Percentiles rank a stretch among this genome's conserved stretches.
phyloP scores from a whole-genome alignment of 2,797 vertebrate genomes.

The Diplodus sargus region DNA sequence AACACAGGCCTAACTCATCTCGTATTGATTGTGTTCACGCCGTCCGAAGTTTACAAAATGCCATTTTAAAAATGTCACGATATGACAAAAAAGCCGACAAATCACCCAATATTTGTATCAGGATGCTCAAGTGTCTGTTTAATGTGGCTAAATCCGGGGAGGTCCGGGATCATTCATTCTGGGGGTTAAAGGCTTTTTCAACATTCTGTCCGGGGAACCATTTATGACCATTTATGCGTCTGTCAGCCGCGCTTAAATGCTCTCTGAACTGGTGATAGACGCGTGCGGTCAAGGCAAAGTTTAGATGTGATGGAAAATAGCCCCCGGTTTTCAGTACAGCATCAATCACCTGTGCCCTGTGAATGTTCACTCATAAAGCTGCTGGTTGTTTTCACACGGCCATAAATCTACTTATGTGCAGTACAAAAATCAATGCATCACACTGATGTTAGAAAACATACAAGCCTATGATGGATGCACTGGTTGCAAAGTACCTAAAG shows the following conservation, averaged over 20 bases:
- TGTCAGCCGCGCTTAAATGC: slow-evolving; percentile 72
- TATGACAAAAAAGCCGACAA: slow-evolving; percentile 74
- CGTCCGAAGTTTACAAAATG: slow-evolving; percentile 80
- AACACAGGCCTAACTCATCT: slow-evolving; percentile 75
- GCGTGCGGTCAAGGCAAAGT: slow-evolving; percentile 72
- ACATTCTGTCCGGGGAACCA: slow-evolving; percentile 75
- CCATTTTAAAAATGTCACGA: slow-evolving; percentile 78
- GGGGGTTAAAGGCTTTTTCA: slow-evolving; percentile 75
- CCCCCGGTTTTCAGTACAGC: slow-evolving; percentile 68
- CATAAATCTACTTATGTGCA: slow-evolving; percentile 67
- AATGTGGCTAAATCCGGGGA: slow-evolving; percentile 77
- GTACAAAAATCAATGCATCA: slow-evolving; percentile 72
- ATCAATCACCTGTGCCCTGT: slow-evolving; percentile 79
- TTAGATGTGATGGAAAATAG: slow-evolving; percentile 77
- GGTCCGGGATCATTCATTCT: slow-evolving; percentile 74
- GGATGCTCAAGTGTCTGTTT: slow-evolving; percentile 81
- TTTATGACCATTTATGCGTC: slow-evolving; percentile 81
- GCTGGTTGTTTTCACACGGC: slow-evolving; percentile 68
- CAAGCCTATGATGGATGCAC: slow-evolving; percentile 64
- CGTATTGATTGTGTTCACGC: slow-evolving; percentile 81
- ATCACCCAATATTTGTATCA: slow-evolving; percentile 81
- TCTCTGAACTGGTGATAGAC: slow-evolving; percentile 77
- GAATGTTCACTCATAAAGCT: slow-evolving; percentile 75
- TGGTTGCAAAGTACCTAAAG: slow-evolving; percentile 51
- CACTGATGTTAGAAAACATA: slow-evolving; percentile 74